phyloP scores from a whole-genome alignment of 1,140 invertebrate species.

The Papilio glaucus region DNA sequence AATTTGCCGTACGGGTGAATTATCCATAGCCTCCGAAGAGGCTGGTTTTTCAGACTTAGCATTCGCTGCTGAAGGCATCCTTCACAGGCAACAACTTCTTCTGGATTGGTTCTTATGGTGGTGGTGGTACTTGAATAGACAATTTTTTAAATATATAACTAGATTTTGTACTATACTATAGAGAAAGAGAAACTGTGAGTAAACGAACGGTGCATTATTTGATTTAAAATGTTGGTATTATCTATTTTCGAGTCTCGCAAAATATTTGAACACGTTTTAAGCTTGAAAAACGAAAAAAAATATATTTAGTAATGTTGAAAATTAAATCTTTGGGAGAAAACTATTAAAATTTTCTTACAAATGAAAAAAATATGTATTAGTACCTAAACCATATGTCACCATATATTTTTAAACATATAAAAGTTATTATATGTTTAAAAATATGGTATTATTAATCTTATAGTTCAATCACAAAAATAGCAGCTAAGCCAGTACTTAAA shows the following conservation, averaged over 20 bases:
- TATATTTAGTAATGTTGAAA: not conserved
- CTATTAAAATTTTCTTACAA: too few relatives aligned
- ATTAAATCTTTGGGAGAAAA: not conserved
- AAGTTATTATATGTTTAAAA: too few relatives aligned
- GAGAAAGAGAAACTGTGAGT: constrained; percentile 45
- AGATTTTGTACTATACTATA: constrained; percentile 31
- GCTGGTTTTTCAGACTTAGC: constrained; percentile 92
- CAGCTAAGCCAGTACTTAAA: too few relatives aligned
- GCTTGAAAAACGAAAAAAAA: not conserved
- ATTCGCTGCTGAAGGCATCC: constrained; percentile 94
- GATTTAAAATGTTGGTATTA: constrained; percentile 26
- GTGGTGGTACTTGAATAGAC: constrained; percentile 71
- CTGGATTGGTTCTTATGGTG: constrained; percentile 67
- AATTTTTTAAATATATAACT: constrained; percentile 36
- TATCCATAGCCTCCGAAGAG: constrained; percentile 86
- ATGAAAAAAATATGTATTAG: too few relatives aligned
- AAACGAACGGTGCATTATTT: constrained; percentile 37
- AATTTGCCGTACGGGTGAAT: constrained; percentile 90
- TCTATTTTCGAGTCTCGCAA: not conserved
- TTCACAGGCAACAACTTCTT: constrained; percentile 85
- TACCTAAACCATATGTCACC: too few relatives aligned
- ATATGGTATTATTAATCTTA: too few relatives aligned
- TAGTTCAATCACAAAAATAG: too few relatives aligned
- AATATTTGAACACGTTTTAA: constrained; percentile 5
- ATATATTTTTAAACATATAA: too few relatives aligned